These are phyloP conservation scores for Rhopalosiphum maidis DNA, from an alignment of 1,140 invertebrate genomes.

Conservation along the genomic window DNA sequence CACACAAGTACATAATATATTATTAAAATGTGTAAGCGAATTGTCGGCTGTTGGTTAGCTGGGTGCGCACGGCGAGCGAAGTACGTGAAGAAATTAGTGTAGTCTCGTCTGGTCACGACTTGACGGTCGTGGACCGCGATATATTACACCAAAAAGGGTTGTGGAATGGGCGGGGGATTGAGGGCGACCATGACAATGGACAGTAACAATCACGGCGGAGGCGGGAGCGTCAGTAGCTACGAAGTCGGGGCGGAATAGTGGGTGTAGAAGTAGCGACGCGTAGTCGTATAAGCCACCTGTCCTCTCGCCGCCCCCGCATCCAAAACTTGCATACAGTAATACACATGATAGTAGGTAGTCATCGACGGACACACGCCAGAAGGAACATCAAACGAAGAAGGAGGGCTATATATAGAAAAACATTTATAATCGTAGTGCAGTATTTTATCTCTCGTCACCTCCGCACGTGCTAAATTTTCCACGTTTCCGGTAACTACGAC, in stretches of 20 bases:
- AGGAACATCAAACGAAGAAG: neutral
- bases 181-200: slow-evolving; percentile 27
- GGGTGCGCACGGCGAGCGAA: neutral
- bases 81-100: slow-evolving; percentile 31
- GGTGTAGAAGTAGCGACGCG: slow-evolving; percentile 44
- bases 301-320: neutral
- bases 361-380: neutral
- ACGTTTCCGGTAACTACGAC: neutral
- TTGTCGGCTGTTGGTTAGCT: neutral
- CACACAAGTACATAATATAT: neutral
- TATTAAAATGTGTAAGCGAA: neutral
- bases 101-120: slow-evolving; percentile 52
- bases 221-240: slow-evolving; percentile 48
- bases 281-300: slow-evolving; percentile 42
- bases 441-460: neutral
- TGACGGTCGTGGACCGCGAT: slow-evolving; percentile 30
- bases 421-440: too few relatives aligned
- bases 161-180: neutral
- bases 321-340: neutral
- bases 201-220: slow-evolving; percentile 52
- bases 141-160: neutral
- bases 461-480: neutral
- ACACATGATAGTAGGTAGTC: neutral
- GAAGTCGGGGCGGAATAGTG: slow-evolving; percentile 50
- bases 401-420: neutral